These are phyloP conservation scores for Melanotaenia trifasciata DNA, from an alignment of 2,797 vertebrate genomes.

Conservation along the genomic window DNA sequence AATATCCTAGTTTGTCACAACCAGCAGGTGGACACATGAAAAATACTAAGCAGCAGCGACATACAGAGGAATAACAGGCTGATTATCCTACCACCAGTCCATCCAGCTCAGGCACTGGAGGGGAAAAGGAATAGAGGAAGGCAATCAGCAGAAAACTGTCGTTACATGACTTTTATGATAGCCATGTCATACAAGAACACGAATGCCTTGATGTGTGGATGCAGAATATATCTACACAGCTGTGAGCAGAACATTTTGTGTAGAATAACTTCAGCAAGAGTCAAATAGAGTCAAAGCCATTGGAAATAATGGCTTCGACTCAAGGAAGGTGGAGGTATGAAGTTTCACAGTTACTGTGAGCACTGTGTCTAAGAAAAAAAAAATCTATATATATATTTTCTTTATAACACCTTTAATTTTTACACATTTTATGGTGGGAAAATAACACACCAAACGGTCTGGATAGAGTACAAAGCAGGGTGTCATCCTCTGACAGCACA, in stretches of 20 bases:
- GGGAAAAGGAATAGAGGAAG: neutral
- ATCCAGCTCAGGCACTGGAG: slow-evolving; percentile 1
- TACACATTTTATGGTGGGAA: neutral
- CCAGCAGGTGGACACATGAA: slow-evolving; percentile 1
- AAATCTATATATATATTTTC: too few species aligned
- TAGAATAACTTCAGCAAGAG: neutral
- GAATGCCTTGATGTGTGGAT: neutral
- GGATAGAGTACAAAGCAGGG: neutral
- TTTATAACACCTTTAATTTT: neutral
- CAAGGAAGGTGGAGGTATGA: neutral
- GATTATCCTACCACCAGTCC: slow-evolving; percentile 4
- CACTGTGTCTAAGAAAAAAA: too few species aligned
- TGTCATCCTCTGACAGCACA: neutral
- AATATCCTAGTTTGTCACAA: neutral
- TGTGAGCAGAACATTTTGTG: neutral
- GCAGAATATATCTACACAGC: neutral
- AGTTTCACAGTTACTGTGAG: neutral
- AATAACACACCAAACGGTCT: neutral
- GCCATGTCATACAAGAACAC: neutral
- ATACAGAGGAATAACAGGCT: neutral
- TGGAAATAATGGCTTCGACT: slow-evolving; percentile 6
- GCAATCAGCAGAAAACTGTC: neutral
- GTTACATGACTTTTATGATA: neutral
- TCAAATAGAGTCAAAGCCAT: neutral
- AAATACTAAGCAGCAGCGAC: neutral